Evolutionary conservation across 2,888 invertebrate species (phyloP), one percentile per base, ranked within the genome.

Genomic region (Caenorhabditis sulstoni): DNA sequence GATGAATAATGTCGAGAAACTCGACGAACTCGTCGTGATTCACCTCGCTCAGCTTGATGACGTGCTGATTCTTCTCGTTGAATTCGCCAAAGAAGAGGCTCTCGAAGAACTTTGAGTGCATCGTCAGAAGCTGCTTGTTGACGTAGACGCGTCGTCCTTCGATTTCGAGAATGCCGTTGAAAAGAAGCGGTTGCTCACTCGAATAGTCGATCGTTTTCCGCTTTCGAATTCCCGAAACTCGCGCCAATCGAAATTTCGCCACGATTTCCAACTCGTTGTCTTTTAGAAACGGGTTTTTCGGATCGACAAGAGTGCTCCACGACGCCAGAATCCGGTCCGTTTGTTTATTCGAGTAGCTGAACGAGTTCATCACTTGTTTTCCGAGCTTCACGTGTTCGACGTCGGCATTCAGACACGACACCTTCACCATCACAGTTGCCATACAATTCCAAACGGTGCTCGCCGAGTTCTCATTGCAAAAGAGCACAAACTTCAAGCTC

Each of bases 1-100:
- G 70, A 53, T 70, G 70, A 53, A 70, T 45, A n/a, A 70, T 52
- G 14, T 70, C 61, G 7, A 70, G 61, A 16, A 70, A 70, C 35
- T 44, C 45, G 45, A 59, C 3, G 35, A 70, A 70, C 37, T 44
- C 70, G 18, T 50, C 52, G 53, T 70, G 37, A 4, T 35, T 29
- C n/a, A 61, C 70, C 5, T 41, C 67, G 4, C 7, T 49, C 16
- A 67, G 58, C n/a, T 59, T 23, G 0, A 52, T 18, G 1, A 18
- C 18, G 23, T 50, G 29, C 9, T 35, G 16, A 4, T 52, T 12
- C 16, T 68, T 68, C 39, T 70, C 70, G 0, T 8, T 50, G 61
- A 70, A 70, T 12, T 70, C 14, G 3, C 61, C 52, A 16, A 61
- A 70, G 41, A 70, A 70, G 11, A 70, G 4, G 16, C 37, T 53